Evolutionary conservation across 2,888 invertebrate genomes (phyloP), one percentile per base, ranked within the genome.

Genomic region (Drosophila meridionalis): DNA sequence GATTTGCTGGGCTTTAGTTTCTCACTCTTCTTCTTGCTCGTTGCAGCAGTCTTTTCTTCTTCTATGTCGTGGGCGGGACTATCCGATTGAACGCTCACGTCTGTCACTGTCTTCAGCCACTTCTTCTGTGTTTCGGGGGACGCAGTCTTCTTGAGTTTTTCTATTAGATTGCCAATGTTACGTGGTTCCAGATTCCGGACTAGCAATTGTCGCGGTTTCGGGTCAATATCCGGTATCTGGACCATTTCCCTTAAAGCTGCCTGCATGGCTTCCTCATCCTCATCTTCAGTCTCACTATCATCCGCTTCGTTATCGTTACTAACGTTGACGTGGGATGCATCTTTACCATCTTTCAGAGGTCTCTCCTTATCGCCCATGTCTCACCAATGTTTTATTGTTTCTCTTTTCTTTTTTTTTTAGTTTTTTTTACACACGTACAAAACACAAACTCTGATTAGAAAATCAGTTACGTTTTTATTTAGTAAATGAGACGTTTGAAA

Each of bases 391-490:
- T 69, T 60, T 36, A 36, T 14, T 55, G 60, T 30, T 34, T 5
- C 30, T 9, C 20, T 60, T 69, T 60, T 36, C 30, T 14, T 55
- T 53, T 30, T 30, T 5, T 26, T 9, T 38, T 57, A 43, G 42
- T 30, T 56, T 65, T 42, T 48, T 20, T 47, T 32, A 55, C 30
- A 14, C 20, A 52, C 20, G 20, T 36, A 69, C 32, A 69, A 32
- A 58, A 58, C 30, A 62, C 32, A 28, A 62, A 65, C 62, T 84
- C 65, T 85, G 88, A 88, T 78, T 83, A 67, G 66, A 83, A 86
- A 86, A 82, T 85, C 87, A 56, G 71, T 71, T 64, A 59, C 26
- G 40, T 61, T 40, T 59, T 36, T 59, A 53, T 73, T 34, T 62
- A 55, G 34, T 52, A 52, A 40, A 69, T 32, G 42, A 48, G n/a